Conservation (phyloP, 2,888 invertebrate genomes). For the Lysandra bellargus region DNA sequence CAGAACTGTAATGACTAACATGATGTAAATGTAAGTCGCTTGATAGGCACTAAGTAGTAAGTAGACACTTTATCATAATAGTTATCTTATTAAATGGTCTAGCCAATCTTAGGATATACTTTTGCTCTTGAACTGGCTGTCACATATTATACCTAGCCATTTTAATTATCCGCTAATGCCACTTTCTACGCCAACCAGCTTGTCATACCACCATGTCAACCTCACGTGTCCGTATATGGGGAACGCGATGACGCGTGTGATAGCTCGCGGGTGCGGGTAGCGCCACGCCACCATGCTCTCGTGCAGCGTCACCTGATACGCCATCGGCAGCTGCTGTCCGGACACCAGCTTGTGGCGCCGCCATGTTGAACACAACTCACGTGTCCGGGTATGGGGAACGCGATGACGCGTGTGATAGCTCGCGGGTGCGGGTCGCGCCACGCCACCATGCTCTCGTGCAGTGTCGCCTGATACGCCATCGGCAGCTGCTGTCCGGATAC, state of each 20-base stretch:
- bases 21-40: no score
- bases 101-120: no score
- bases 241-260: conserved; percentile 88
- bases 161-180: no score
- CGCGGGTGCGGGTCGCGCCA: conserved; percentile 97
- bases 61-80: no score
- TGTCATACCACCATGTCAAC: no score
- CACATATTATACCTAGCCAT: no score
- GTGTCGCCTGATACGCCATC: conserved; percentile 66
- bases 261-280: conserved; percentile 92
- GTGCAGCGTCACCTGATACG: conserved; percentile 62
- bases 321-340: conserved; percentile 64
- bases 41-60: no score
- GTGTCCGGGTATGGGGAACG: conserved; percentile 91
- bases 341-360: conserved; percentile 51
- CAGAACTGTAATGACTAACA: no score
- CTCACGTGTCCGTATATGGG: conserved; percentile 90
- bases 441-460: conserved; percentile 81
- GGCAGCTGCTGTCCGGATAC: conserved; percentile 58
- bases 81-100: no score
- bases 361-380: conserved; percentile 54
- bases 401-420: conserved; percentile 87
- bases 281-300: conserved; percentile 89
- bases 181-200: conserved; percentile 59
- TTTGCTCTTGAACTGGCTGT: no score